These are phyloP conservation scores for Lindbergichthys nudifrons DNA, from an alignment of 2,797 vertebrate species.

Conservation along the genomic window DNA sequence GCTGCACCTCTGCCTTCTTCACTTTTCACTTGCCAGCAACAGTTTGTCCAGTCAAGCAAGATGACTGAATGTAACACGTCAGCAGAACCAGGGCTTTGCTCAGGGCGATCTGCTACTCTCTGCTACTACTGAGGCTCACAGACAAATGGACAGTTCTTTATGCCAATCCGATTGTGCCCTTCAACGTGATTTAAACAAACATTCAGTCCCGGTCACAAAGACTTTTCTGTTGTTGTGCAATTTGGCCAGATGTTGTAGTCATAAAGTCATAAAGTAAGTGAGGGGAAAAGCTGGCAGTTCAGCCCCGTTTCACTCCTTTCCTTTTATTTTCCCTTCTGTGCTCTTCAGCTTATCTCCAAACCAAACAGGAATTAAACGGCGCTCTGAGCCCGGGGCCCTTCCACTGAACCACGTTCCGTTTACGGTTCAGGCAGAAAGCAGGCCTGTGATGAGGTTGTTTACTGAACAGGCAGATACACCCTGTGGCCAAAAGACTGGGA, in stretches of 20 bases:
- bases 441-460: conserved; percentile 80
- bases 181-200: conserved; percentile 75
- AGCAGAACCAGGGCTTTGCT: conserved; percentile 32
- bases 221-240: conserved; percentile 81
- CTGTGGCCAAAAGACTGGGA: conserved; percentile 70
- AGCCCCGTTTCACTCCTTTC: conserved; percentile 66
- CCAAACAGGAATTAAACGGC: conserved; percentile 83
- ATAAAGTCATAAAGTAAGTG: conserved; percentile 82
- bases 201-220: conserved; percentile 71
- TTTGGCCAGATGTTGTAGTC: conserved; percentile 83
- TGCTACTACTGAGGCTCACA: conserved; percentile 14
- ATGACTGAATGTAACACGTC: conserved; percentile 54
- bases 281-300: conserved; percentile 84
- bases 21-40: conserved; percentile 48
- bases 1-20: conserved; percentile 47
- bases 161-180: conserved; percentile 13
- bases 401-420: conserved; percentile 82
- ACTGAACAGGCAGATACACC: conserved; percentile 77
- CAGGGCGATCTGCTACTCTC: conserved; percentile 9
- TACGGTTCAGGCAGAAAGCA: conserved; percentile 82
- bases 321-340: conserved; percentile 72
- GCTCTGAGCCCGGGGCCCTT: conserved; percentile 74
- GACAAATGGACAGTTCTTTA: conserved; percentile 11
- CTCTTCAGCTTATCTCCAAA: conserved; percentile 86
- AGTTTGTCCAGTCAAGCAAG: conserved; percentile 19